A percentile compares a stretch with the other conserved stretches of the same genome.
phyloP scores from a whole-genome alignment of 2,888 invertebrate species.

The Hesperia comma region DNA sequence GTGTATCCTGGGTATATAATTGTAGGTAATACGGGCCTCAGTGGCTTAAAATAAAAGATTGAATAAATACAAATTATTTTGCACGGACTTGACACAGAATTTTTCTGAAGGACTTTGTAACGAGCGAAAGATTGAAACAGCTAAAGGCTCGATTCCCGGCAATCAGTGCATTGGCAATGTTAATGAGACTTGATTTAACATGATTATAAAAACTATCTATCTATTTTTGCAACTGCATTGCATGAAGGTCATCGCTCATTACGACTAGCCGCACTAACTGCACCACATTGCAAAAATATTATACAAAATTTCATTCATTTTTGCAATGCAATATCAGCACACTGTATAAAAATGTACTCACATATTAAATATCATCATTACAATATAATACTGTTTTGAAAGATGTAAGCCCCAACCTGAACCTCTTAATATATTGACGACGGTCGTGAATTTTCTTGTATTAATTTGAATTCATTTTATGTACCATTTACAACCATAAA shows the following conservation, averaged over 20 bases:
- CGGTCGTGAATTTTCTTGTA: not conserved
- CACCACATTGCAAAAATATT: not conserved
- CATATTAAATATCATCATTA: not conserved
- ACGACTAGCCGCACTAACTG: not conserved
- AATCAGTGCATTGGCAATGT: too few species aligned
- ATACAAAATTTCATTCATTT: not conserved
- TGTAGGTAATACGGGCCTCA: too few species aligned
- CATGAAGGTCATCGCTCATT: not conserved
- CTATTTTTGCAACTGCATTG: not conserved
- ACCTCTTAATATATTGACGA: constrained; percentile 46
- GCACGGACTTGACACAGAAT: too few species aligned
- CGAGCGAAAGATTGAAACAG: too few species aligned
- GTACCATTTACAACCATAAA: constrained; percentile 8
- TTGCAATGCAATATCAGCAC: not conserved
- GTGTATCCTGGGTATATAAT: too few species aligned
- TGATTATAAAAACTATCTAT: too few species aligned
- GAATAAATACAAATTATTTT: too few species aligned
- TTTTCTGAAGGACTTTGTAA: too few species aligned
- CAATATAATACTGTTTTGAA: constrained; percentile 56
- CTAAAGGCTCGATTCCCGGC: too few species aligned
- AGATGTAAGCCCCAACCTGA: constrained; percentile 79
- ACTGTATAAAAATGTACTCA: not conserved
- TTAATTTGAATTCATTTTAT: not conserved
- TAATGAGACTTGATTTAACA: too few species aligned
- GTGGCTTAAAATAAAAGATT: too few species aligned